Evolutionary conservation across 2,113 vertebrate species (phyloP).

Genomic region (Tetraodon nigroviridis): DNA sequence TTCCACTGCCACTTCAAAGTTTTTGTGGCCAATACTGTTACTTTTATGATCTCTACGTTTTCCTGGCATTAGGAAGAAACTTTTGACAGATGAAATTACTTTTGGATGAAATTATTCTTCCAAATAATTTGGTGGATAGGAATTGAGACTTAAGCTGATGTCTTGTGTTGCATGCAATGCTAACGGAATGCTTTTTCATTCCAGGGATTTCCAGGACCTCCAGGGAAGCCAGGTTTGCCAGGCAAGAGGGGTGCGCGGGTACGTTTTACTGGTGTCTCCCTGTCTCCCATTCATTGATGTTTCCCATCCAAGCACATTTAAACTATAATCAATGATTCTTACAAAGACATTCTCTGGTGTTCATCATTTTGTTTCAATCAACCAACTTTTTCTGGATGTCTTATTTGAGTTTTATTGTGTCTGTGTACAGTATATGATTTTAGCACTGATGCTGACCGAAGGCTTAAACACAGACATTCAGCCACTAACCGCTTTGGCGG

Average conservation of each 20-base stretch:
- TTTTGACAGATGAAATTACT: slow-evolving; percentile 42
- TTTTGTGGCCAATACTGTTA: slow-evolving; percentile 38
- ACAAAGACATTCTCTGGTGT: background rate
- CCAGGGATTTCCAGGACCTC: slow-evolving; percentile 86
- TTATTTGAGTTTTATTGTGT: background rate
- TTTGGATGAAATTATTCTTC: slow-evolving; percentile 9
- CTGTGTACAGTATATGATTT: slow-evolving; percentile 14
- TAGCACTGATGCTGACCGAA: slow-evolving; percentile 23
- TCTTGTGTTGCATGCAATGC: background rate
- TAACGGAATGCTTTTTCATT: slow-evolving; percentile 15
- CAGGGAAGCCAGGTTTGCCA: slow-evolving; percentile 84
- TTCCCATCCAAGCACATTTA: slow-evolving; percentile 11
- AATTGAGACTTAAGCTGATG: background rate
- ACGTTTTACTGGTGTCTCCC: slow-evolving; percentile 59
- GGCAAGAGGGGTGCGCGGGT: slow-evolving; percentile 90
- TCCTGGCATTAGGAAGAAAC: slow-evolving; percentile 44
- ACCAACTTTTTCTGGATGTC: slow-evolving; percentile 2
- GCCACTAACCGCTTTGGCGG: slow-evolving; percentile 22
- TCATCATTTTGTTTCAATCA: background rate
- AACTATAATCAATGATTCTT: background rate
- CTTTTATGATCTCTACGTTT: slow-evolving; percentile 53
- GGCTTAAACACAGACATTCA: slow-evolving; percentile 20
- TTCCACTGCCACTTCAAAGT: no score
- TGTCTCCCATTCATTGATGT: no score
- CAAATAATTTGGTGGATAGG: background rate